A percentile compares a stretch with the other conserved stretches of the same genome.
These are phyloP conservation scores for Lepidochrysops patricia DNA, from an alignment of 2,888 invertebrate species.

Conservation along the genomic window DNA sequence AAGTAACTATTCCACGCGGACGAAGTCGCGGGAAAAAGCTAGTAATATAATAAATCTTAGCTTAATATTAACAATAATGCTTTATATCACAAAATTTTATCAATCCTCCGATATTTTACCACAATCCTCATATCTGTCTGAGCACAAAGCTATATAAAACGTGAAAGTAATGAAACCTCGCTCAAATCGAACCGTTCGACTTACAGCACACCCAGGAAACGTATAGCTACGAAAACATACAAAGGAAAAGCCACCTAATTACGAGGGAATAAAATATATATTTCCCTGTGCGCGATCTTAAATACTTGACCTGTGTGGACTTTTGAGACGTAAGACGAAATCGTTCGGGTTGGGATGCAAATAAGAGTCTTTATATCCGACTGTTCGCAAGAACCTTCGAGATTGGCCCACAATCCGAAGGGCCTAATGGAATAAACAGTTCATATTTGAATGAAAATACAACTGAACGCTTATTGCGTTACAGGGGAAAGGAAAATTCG, in stretches of 20 bases:
- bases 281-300: constrained; percentile 14
- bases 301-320: constrained; percentile 43
- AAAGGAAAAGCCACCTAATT: constrained; percentile 14
- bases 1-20: too few relatives aligned
- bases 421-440: constrained; percentile 59
- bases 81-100: background rate
- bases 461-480: background rate
- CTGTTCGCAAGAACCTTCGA: constrained; percentile 39
- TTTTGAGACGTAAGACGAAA: constrained; percentile 48
- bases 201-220: constrained; percentile 23
- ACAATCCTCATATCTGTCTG: constrained; percentile 7
- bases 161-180: constrained; percentile 22
- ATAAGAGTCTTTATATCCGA: constrained; percentile 52
- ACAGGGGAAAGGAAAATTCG: background rate
- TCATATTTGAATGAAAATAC: background rate
- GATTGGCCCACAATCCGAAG: constrained; percentile 53
- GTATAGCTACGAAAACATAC: constrained; percentile 13
- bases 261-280: constrained; percentile 16
- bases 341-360: constrained; percentile 56
- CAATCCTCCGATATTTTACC: background rate
- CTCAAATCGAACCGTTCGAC: constrained; percentile 19
- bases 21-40: too few relatives aligned
- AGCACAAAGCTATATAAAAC: constrained; percentile 18
- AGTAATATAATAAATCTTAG: too few relatives aligned
- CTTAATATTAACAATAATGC: too few relatives aligned